A percentile compares a stretch with the other conserved stretches of the same genome.
Evolutionary conservation across 2,113 vertebrate genomes (phyloP).

Genomic region (Tyto alba): DNA sequence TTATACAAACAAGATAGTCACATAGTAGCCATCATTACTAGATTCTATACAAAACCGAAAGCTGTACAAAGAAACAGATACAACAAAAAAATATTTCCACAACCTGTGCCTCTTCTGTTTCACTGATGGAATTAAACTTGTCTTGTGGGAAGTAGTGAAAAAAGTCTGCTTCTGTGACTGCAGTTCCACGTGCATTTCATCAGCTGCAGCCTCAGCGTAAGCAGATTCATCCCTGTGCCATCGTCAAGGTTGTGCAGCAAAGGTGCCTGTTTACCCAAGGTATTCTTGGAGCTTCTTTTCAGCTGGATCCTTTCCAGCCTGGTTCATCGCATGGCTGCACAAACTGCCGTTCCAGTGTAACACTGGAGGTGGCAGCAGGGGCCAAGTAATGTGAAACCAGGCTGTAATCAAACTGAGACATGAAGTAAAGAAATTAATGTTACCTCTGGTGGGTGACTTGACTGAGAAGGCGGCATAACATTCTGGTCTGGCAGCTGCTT

Average conservation of each 20-base stretch:
- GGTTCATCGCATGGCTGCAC: background rate
- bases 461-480: constrained; percentile 60
- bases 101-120: background rate
- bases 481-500: constrained; percentile 71
- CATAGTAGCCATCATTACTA: background rate
- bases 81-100: background rate
- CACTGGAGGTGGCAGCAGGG: constrained; percentile 53
- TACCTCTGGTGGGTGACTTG: constrained; percentile 84
- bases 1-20: background rate
- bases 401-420: background rate
- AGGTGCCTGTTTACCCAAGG: background rate
- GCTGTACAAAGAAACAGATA: background rate
- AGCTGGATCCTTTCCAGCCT: constrained; percentile 8
- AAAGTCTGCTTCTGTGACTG: background rate
- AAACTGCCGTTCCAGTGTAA: background rate
- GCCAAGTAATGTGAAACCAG: background rate
- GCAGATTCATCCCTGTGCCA: background rate
- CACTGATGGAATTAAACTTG: background rate
- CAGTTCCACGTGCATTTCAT: background rate
- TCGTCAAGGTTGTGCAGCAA: constrained; percentile 20
- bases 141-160: background rate
- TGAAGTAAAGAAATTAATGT: background rate
- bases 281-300: background rate
- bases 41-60: background rate
- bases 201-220: background rate